Evolutionary conservation across 2,888 invertebrate species (phyloP).

Genomic region (Willowsia nigromaculata): DNA sequence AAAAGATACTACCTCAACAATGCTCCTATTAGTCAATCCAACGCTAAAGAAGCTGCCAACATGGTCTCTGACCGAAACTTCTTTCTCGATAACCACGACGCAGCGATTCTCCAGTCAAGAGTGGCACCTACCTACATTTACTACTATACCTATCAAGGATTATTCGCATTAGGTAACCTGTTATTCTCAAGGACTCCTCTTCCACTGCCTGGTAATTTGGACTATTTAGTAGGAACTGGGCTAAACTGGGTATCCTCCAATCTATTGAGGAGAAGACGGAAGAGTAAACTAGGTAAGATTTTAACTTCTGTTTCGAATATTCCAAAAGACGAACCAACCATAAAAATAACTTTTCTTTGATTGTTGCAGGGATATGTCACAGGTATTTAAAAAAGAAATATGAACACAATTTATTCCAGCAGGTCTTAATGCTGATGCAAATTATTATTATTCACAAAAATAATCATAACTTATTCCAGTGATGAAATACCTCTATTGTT

Average conservation of each 20-base stretch:
- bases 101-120: slow-evolving; percentile 71
- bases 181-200: slow-evolving; percentile 71
- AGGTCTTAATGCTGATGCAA: no score
- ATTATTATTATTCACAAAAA: no score
- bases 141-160: slow-evolving; percentile 74
- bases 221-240: slow-evolving; percentile 69
- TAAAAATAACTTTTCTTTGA: not conserved
- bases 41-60: slow-evolving; percentile 68
- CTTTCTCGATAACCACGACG: slow-evolving; percentile 72
- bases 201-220: slow-evolving; percentile 69
- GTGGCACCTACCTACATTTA: slow-evolving; percentile 73
- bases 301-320: no score
- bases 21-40: slow-evolving; percentile 51
- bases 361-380: slow-evolving; percentile 59
- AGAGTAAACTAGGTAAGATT: slow-evolving; percentile 57
- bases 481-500: slow-evolving; percentile 75
- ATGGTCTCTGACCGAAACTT: slow-evolving; percentile 76
- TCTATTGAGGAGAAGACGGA: slow-evolving; percentile 46
- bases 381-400: slow-evolving; percentile 1
- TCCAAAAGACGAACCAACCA: no score
- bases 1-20: slow-evolving; percentile 70
- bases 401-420: not conserved
- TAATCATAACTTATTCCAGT: not conserved
- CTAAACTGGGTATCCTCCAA: slow-evolving; percentile 63
- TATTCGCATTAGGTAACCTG: slow-evolving; percentile 74